Evolutionary conservation across 2,113 vertebrate genomes (phyloP).

Genomic region (Corynorhinus townsendii): DNA sequence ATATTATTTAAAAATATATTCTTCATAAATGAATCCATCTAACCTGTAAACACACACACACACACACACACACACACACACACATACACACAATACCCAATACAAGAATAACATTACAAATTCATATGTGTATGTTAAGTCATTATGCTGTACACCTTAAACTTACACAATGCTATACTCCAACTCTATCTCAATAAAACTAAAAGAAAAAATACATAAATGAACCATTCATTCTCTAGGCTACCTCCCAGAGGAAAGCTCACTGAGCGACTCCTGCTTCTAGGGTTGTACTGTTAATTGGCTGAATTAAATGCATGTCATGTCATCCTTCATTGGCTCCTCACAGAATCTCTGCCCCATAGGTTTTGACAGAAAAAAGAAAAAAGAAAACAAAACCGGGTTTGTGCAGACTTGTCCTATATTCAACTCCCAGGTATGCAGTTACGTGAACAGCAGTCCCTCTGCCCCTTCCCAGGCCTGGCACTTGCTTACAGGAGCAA

Average conservation of each 20-base stretch:
- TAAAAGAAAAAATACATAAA: background rate
- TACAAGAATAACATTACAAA: background rate
- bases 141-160: background rate
- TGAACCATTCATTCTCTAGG: background rate
- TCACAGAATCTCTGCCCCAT: background rate
- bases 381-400: background rate
- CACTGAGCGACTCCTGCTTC: background rate
- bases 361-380: background rate
- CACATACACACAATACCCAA: accelerated
- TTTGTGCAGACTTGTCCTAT: background rate
- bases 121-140: background rate
- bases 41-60: background rate
- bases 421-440: background rate
- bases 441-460: background rate
- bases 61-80: background rate
- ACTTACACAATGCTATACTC: background rate
- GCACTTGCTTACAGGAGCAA: background rate
- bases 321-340: background rate
- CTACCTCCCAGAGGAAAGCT: background rate
- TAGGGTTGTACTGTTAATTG: background rate
- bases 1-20: background rate
- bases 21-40: background rate
- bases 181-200: background rate
- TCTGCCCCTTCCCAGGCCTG: background rate
- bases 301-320: background rate